Percentiles rank a stretch among this genome's conserved stretches.
Conservation (phyloP, 2,797 vertebrate species). For the Echiichthys vipera region DNA sequence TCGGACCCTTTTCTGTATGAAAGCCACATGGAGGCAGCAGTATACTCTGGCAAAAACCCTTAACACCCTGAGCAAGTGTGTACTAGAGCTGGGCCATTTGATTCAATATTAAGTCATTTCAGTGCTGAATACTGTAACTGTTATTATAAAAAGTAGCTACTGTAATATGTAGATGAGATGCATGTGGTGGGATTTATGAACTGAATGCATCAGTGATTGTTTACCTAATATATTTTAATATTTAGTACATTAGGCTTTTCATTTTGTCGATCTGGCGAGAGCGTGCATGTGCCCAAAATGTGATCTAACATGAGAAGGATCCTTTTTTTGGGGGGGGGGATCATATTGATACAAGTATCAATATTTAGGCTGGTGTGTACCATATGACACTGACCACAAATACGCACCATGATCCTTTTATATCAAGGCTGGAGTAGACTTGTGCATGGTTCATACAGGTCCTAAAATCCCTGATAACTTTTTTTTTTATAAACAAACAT, state of each 20-base stretch:
- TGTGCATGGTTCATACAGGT: no score
- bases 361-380: neutral
- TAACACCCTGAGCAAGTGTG: neutral
- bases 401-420: neutral
- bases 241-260: neutral
- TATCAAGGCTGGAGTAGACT: no score
- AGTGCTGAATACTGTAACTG: neutral
- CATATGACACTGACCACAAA: neutral
- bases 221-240: neutral
- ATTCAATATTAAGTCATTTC: neutral
- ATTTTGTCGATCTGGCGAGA: neutral
- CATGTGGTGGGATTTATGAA: neutral
- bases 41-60: constrained; percentile 6
- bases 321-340: neutral
- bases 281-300: neutral
- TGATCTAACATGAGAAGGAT: neutral
- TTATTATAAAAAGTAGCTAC: neutral
- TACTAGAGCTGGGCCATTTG: neutral
- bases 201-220: neutral
- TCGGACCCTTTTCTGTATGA: constrained; percentile 50
- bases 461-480: no score
- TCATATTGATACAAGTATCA: neutral
- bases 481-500: no score
- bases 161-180: neutral
- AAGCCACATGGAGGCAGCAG: constrained; percentile 47